A percentile compares a stretch with the other conserved stretches of the same genome.
Evolutionary conservation across 2,797 vertebrate genomes (phyloP).

Genomic region (Geotrypetes seraphini): DNA sequence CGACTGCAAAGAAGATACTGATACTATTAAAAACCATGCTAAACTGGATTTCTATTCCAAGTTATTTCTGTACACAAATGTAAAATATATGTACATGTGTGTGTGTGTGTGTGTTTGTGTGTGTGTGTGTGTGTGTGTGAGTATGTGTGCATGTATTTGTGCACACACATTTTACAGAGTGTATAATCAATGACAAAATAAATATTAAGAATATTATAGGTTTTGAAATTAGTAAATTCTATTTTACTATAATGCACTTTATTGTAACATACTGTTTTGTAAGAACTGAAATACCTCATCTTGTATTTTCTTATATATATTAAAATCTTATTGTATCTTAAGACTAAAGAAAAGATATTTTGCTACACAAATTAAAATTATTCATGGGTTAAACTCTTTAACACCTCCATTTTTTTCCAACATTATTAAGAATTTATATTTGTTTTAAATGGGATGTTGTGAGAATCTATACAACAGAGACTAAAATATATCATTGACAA

Average conservation of each 20-base stretch:
- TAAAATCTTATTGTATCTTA: slow-evolving; percentile 17
- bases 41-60: slow-evolving; percentile 9
- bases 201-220: slow-evolving; percentile 27
- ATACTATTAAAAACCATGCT: slow-evolving; percentile 22
- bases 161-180: slow-evolving; percentile 12
- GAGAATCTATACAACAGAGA: not conserved
- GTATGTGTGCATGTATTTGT: too few species aligned
- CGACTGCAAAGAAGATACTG: slow-evolving; percentile 46
- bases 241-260: slow-evolving; percentile 34
- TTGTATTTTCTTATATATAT: slow-evolving; percentile 26
- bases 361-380: slow-evolving; percentile 28
- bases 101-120: too few species aligned
- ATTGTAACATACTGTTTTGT: slow-evolving; percentile 36
- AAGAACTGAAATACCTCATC: slow-evolving; percentile 29
- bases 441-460: slow-evolving; percentile 9
- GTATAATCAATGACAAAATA: slow-evolving; percentile 21
- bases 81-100: slow-evolving; percentile 9
- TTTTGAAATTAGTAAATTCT: slow-evolving; percentile 26
- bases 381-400: slow-evolving; percentile 15
- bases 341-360: slow-evolving; percentile 23
- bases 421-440: slow-evolving; percentile 18
- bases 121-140: too few species aligned
- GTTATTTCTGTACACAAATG: slow-evolving; percentile 8
- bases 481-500: too few species aligned
- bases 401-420: slow-evolving; percentile 15